These are phyloP conservation scores for Murina feae DNA, from an alignment of 2,113 vertebrate species.

Conservation along the genomic window DNA sequence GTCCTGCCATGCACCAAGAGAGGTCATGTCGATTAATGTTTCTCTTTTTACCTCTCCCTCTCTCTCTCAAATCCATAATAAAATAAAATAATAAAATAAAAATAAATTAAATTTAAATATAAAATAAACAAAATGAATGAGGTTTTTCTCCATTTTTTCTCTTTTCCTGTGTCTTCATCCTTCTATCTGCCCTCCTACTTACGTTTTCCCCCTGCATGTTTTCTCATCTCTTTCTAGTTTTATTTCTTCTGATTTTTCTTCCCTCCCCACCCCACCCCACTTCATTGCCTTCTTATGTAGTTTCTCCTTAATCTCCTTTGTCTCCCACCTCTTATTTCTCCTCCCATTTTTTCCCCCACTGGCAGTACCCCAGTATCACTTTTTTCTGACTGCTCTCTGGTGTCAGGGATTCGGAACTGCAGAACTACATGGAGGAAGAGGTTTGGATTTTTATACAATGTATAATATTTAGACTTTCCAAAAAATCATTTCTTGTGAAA, in stretches of 20 bases:
- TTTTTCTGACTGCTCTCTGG: background rate
- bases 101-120: too few relatives aligned
- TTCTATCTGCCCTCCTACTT: background rate
- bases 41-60: too few relatives aligned
- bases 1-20: too few relatives aligned
- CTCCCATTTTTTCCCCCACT: background rate
- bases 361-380: too few relatives aligned
- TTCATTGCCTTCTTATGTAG: background rate
- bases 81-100: too few relatives aligned
- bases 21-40: too few relatives aligned
- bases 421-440: background rate
- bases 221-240: background rate
- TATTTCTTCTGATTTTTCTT: background rate
- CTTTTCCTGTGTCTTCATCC: background rate
- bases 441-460: background rate
- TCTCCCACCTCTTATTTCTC: background rate
- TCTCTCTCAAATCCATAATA: too few relatives aligned
- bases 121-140: background rate
- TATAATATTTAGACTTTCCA: background rate
- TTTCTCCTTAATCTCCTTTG: background rate
- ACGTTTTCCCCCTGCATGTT: background rate
- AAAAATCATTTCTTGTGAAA: background rate
- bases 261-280: too few relatives aligned
- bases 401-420: background rate
- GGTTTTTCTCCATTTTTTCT: background rate